Evolutionary conservation across 1,140 invertebrate genomes (phyloP).

Genomic region (Drosophila sproati): DNA sequence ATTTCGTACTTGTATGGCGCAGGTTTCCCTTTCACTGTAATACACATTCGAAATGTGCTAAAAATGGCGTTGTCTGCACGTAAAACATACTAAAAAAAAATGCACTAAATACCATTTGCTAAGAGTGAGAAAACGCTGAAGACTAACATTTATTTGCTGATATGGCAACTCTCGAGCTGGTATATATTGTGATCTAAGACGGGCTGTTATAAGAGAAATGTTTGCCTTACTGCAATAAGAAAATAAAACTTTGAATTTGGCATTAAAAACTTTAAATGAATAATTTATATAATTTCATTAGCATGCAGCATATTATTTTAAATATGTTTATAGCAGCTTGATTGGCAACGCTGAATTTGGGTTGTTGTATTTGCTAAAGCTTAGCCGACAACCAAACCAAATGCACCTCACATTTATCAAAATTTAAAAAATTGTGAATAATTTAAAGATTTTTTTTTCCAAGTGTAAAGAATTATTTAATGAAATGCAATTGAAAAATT

Average conservation of each 20-base stretch:
- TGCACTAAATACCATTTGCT: background rate
- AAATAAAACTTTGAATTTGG: too few relatives aligned
- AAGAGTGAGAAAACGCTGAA: background rate
- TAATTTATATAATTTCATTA: too few relatives aligned
- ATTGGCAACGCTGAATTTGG: slow-evolving; percentile 12
- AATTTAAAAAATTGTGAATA: background rate
- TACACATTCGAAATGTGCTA: slow-evolving; percentile 32
- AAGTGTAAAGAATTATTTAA: background rate
- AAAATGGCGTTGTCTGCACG: background rate
- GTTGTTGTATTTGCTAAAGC: background rate
- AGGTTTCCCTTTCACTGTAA: slow-evolving; percentile 66
- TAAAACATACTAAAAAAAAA: slow-evolving; percentile 23
- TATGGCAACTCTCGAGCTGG: background rate
- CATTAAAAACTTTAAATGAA: too few relatives aligned
- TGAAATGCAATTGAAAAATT: slow-evolving; percentile 5
- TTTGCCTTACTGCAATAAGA: too few relatives aligned
- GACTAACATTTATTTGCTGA: background rate
- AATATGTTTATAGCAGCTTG: too few relatives aligned
- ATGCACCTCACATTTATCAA: background rate
- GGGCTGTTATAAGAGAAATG: too few relatives aligned
- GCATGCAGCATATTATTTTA: background rate
- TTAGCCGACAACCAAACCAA: slow-evolving; percentile 19
- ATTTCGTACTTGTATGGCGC: slow-evolving; percentile 32
- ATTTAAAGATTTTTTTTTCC: background rate
- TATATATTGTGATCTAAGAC: background rate